These are phyloP conservation scores for Fregata magnificens DNA, from an alignment of 2,113 vertebrate genomes.

Conservation along the genomic window DNA sequence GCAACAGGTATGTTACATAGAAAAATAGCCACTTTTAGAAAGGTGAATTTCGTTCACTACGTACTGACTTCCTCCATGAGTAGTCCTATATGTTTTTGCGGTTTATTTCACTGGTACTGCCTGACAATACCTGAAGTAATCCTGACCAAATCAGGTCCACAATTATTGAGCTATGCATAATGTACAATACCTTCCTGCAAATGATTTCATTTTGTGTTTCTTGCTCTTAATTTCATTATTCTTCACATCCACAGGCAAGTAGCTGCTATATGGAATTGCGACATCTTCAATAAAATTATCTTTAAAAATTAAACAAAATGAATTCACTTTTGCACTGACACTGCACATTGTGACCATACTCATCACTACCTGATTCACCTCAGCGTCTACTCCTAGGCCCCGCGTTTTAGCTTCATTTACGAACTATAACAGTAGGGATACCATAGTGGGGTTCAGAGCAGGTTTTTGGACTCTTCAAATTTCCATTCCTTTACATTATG, in stretches of 20 bases:
- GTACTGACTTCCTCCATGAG: not conserved
- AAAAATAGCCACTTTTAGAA: not conserved
- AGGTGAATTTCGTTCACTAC: not conserved
- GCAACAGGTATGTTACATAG: not conserved
- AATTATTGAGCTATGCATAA: not conserved
- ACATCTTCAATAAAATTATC: not conserved
- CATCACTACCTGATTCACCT: not conserved
- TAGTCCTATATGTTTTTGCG: not conserved
- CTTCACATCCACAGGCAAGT: not conserved
- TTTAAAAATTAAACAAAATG: not conserved
- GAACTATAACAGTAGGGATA: not conserved
- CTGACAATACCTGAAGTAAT: not conserved
- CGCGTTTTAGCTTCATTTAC: not conserved
- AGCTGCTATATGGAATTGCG: not conserved
- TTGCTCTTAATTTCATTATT: not conserved
- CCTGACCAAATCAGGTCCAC: not conserved
- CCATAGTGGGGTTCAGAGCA: not conserved
- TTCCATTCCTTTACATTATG: not conserved
- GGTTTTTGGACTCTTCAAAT: not conserved
- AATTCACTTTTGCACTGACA: not conserved
- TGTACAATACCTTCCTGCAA: not conserved
- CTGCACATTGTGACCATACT: not conserved
- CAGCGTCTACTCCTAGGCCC: not conserved
- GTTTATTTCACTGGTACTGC: not conserved
- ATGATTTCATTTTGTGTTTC: not conserved